Percentiles rank a stretch among this genome's conserved stretches.
Evolutionary conservation across 2,888 invertebrate species (phyloP).

Genomic region (Eupithecia abbreviata): DNA sequence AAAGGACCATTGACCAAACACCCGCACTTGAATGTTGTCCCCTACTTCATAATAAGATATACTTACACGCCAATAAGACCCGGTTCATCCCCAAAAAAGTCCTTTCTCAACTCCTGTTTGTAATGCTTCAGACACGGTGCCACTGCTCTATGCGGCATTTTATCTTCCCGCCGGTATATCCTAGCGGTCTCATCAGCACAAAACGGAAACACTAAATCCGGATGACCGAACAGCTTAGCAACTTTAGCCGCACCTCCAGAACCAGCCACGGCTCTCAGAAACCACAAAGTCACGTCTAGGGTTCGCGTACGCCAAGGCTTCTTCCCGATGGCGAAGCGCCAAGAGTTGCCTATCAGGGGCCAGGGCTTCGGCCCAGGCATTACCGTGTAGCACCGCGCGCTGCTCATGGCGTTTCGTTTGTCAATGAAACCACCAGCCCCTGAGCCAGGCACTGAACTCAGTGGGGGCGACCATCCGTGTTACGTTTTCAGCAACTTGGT

Average conservation of each 20-base stretch:
- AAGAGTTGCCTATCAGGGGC: slow-evolving; percentile 90
- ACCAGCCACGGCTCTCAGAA: slow-evolving; percentile 76
- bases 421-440: slow-evolving; percentile 68
- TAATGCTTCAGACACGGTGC: slow-evolving; percentile 90
- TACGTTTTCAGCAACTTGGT: slow-evolving; percentile 70
- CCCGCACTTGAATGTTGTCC: background rate
- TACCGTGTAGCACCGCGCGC: slow-evolving; percentile 83
- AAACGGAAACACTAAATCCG: slow-evolving; percentile 89
- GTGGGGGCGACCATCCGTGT: slow-evolving; percentile 68
- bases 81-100: slow-evolving; percentile 88
- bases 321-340: slow-evolving; percentile 88
- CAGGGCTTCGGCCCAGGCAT: slow-evolving; percentile 90
- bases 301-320: slow-evolving; percentile 81
- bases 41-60: background rate
- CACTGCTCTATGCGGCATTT: slow-evolving; percentile 88
- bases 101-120: slow-evolving; percentile 86
- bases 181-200: slow-evolving; percentile 89
- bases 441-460: slow-evolving; percentile 52
- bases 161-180: slow-evolving; percentile 88
- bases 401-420: slow-evolving; percentile 68
- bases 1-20: slow-evolving; percentile 23
- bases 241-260: slow-evolving; percentile 85
- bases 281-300: slow-evolving; percentile 79
- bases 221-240: slow-evolving; percentile 89
- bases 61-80: slow-evolving; percentile 91